phyloP scores from a whole-genome alignment of 2,797 vertebrate genomes.

The Danio albolineatus region DNA sequence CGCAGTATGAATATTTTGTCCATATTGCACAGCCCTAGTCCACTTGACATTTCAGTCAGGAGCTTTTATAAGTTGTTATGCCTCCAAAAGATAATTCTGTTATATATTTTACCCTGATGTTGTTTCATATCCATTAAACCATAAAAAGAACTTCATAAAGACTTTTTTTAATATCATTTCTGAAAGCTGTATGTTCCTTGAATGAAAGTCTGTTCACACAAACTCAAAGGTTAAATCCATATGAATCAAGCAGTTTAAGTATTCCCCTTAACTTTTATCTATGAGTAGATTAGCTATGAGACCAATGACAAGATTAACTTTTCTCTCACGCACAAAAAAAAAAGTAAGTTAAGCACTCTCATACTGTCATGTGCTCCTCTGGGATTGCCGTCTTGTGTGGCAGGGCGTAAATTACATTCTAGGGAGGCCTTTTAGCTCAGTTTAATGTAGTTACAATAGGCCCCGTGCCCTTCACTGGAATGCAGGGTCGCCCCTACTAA shows the following conservation, averaged over 20 bases:
- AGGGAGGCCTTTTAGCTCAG: slow-evolving; percentile 35
- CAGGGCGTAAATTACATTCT: slow-evolving; percentile 35
- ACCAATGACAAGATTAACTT: neutral
- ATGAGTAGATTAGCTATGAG: neutral
- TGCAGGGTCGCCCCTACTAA: slow-evolving; percentile 66
- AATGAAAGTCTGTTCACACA: too few relatives aligned
- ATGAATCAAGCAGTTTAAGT: too few relatives aligned
- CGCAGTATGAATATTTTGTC: too few relatives aligned
- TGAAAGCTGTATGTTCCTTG: too few relatives aligned
- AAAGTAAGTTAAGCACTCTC: neutral
- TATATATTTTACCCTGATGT: too few relatives aligned
- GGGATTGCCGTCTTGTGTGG: slow-evolving; percentile 33
- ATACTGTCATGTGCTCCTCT: neutral
- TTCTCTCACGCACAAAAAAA: neutral
- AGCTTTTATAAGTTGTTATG: neutral
- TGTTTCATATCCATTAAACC: too few relatives aligned
- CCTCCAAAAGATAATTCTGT: too few relatives aligned
- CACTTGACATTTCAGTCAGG: neutral
- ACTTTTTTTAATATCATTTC: too few relatives aligned
- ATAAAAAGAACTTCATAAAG: too few relatives aligned
- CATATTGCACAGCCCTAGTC: too few relatives aligned
- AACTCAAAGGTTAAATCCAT: too few relatives aligned
- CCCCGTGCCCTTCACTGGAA: slow-evolving; percentile 73
- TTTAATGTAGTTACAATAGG: slow-evolving; percentile 63
- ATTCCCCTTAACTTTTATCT: too few relatives aligned